These are phyloP conservation scores for Gastrophysa polygoni DNA, from an alignment of 2,888 invertebrate species.

Conservation along the genomic window DNA sequence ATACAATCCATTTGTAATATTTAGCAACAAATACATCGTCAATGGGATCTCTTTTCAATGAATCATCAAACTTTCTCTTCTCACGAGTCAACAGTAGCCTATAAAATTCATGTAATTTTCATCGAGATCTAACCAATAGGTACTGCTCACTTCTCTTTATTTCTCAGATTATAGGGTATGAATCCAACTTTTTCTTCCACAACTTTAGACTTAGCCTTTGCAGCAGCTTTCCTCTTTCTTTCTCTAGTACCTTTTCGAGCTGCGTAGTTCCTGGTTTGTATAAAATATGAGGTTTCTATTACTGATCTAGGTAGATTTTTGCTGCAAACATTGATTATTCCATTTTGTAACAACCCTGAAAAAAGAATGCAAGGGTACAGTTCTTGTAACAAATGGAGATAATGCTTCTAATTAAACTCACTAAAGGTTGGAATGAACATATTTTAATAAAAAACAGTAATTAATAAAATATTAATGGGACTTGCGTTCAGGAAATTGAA, in stretches of 20 bases:
- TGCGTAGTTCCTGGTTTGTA: conserved; percentile 63
- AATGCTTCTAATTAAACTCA: not conserved
- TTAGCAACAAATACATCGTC: conserved; percentile 70
- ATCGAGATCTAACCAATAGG: too few species aligned
- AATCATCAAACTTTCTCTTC: conserved; percentile 67
- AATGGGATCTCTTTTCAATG: conserved; percentile 61
- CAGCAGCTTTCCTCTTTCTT: conserved; percentile 66
- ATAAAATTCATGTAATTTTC: conserved; percentile 27
- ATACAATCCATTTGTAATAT: conserved; percentile 66
- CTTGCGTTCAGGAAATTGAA: too few species aligned
- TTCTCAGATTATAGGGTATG: conserved; percentile 72
- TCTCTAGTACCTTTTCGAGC: conserved; percentile 85
- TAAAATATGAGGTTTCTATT: conserved; percentile 22
- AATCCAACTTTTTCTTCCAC: conserved; percentile 78
- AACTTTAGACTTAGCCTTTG: conserved; percentile 68
- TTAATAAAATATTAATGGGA: too few species aligned
- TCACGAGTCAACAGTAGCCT: conserved; percentile 58
- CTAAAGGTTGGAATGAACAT: not conserved
- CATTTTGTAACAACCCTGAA: conserved; percentile 16
- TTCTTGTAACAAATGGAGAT: too few species aligned
- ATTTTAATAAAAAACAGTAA: too few species aligned
- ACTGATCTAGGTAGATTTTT: conserved; percentile 20
- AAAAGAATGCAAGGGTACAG: too few species aligned
- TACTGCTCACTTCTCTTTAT: conserved; percentile 56
- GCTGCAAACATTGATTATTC: conserved; percentile 7